phyloP scores from a whole-genome alignment of 2,888 invertebrate genomes.

The Bombylius major region DNA sequence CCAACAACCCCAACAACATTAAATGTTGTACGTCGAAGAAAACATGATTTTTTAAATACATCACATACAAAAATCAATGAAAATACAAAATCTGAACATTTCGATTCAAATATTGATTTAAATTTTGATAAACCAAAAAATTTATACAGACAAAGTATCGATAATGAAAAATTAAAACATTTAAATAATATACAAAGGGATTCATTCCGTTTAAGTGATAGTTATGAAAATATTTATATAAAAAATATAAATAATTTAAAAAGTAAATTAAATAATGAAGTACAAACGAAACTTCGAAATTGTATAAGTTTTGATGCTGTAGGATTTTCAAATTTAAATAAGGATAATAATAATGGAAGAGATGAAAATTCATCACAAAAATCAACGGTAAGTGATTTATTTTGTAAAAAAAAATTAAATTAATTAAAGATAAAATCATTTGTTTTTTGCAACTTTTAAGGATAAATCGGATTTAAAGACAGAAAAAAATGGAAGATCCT shows the following conservation, averaged over 20 bases:
- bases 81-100: constrained; percentile 4
- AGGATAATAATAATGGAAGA: no score
- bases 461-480: no score
- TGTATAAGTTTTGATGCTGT: not conserved
- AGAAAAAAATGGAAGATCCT: no score
- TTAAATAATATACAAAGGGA: constrained; percentile 30
- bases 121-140: constrained; percentile 33
- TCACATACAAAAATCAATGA: not conserved
- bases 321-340: not conserved
- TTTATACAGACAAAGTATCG: constrained; percentile 34
- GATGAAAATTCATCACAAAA: no score
- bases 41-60: not conserved
- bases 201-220: constrained; percentile 19
- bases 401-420: no score
- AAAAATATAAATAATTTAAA: not conserved
- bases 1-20: not conserved
- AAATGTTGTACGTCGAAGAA: constrained; percentile 7
- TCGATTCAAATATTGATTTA: constrained; percentile 29
- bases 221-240: not conserved
- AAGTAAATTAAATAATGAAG: not conserved
- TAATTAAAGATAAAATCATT: no score
- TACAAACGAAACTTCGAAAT: not conserved
- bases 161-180: constrained; percentile 29
- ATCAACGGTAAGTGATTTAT: no score
- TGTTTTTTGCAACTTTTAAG: no score